phyloP scores from a whole-genome alignment of 2,113 vertebrate species.

The Sitta europaea region DNA sequence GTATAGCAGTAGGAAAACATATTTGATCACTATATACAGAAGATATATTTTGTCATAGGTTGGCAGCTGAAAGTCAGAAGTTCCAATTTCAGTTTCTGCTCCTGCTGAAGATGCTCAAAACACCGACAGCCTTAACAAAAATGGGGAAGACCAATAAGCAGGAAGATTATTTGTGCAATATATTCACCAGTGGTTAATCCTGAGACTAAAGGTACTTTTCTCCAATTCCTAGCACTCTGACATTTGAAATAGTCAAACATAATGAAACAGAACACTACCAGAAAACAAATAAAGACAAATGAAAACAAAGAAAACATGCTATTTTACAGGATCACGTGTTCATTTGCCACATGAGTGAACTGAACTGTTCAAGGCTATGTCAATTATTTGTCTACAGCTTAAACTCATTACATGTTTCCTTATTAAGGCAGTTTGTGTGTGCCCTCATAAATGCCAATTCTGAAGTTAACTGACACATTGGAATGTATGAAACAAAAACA shows the following conservation, averaged over 20 bases:
- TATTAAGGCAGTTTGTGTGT: neutral
- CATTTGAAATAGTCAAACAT: neutral
- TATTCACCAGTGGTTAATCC: neutral
- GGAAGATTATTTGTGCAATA: neutral
- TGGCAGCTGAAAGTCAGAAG: neutral
- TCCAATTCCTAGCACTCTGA: neutral
- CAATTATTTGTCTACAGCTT: neutral
- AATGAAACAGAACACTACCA: neutral
- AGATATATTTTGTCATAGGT: accelerated
- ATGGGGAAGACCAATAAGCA: neutral
- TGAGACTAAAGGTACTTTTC: neutral
- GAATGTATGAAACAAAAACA: neutral
- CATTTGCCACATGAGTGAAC: neutral
- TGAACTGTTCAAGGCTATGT: neutral
- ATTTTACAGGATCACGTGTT: neutral
- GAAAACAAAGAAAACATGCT: neutral
- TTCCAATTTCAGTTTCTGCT: neutral
- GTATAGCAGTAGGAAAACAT: neutral
- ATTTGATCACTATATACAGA: neutral
- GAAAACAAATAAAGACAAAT: neutral
- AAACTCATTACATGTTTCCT: neutral
- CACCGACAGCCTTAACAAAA: neutral
- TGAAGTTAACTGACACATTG: neutral
- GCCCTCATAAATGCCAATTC: neutral
- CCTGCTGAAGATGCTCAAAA: neutral